Evolutionary conservation across 2,888 invertebrate species (phyloP), one percentile per base, ranked within the genome.

Genomic region (Cotesia congregata): DNA sequence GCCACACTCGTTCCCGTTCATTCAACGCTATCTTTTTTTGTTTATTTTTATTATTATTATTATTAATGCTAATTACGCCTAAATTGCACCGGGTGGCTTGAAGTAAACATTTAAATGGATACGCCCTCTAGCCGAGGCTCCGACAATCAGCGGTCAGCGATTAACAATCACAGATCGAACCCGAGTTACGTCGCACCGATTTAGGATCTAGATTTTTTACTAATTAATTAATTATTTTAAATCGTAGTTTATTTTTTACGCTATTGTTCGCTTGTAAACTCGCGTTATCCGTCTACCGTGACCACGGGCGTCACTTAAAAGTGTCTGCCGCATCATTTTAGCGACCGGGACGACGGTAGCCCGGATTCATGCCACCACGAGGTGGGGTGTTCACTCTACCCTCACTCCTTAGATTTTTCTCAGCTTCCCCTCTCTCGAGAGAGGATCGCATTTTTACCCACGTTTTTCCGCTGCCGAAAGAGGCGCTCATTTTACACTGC

Each of bases 1-100:
- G 83, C 86, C 85, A 81, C 87, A 88, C 84, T 88, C 87, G 83
- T 83, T 82, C 83, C 86, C 85, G 88, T 89, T 86, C 88, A 89
- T 89, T 87, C 86, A 87, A 50, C 50, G 50, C 85, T 72, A 67
- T 50, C 12, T 68, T 64, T 38, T 40, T 20, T 15, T 60, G 12
- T 67, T 70, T 50, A n/a, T 40, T 30, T 20, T 9, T 65, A 7
- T 75, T 1, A 6, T 38, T 12, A n/a, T 50, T n/a, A 7, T 40
- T 39, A n/a, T 67, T 67, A n/a, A 67, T 71, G 30, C 30, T 30
- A 30, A 30, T 30, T 30, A 30, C 30, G 30, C 71, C 65, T 71
- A 65, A 64, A 65, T 62, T 61, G 30, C 12, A n/a, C 40, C 20
- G n/a, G 40, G 50, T 6, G 59, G 39, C 7, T 41, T 60, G 38